These are phyloP conservation scores for Choloepus didactylus DNA, from an alignment of 2,797 vertebrate genomes.

Conservation along the genomic window DNA sequence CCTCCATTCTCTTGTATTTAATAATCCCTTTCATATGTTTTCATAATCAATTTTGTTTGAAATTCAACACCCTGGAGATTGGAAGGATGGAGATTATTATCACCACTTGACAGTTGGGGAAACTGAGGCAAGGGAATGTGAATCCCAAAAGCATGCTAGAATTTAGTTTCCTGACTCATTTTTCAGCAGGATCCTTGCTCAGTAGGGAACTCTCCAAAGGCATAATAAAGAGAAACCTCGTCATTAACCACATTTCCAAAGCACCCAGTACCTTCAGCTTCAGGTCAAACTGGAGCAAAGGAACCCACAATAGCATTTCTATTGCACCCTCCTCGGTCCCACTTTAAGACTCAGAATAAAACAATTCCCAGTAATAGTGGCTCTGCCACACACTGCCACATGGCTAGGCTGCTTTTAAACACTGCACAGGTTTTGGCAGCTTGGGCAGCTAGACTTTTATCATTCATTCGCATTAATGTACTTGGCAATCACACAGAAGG, in stretches of 20 bases:
- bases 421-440: slow-evolving; percentile 59
- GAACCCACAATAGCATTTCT: rapidly evolving
- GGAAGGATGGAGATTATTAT: background rate
- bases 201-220: background rate
- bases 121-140: background rate
- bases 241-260: background rate
- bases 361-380: background rate
- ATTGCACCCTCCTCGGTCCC: rapidly evolving
- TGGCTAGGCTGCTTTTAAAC: slow-evolving; percentile 2
- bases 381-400: background rate
- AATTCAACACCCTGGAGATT: background rate
- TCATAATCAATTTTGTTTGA: background rate
- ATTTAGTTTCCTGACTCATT: background rate
- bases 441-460: slow-evolving; percentile 59
- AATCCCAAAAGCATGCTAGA: background rate
- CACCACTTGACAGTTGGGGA: background rate
- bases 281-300: background rate
- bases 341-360: background rate
- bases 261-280: background rate
- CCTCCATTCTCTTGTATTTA: background rate
- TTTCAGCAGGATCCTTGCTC: background rate
- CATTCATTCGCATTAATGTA: slow-evolving; percentile 71
- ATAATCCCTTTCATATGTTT: background rate
- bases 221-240: rapidly evolving
- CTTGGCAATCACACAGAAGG: slow-evolving; percentile 78